A percentile compares a stretch with the other conserved stretches of the same genome.
Conservation (phyloP, 2,797 vertebrate genomes). For the Acanthurus leucopareius region DNA sequence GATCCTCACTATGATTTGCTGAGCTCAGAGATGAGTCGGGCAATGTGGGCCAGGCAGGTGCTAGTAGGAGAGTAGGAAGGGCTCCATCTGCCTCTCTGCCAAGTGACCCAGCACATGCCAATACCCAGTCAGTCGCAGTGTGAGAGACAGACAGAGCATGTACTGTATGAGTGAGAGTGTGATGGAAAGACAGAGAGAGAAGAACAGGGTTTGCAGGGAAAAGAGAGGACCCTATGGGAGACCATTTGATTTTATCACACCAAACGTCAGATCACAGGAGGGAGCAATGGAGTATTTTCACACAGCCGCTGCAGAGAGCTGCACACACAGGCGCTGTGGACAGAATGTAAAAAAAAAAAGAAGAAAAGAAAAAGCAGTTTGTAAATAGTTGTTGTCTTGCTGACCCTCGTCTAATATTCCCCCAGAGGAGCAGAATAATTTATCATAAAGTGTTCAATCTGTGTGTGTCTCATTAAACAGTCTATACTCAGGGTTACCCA, state of each 20-base stretch:
- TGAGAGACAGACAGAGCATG: slow-evolving; percentile 46
- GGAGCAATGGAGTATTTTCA: slow-evolving; percentile 13
- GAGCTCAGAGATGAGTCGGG: slow-evolving; percentile 64
- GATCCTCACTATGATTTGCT: slow-evolving; percentile 66
- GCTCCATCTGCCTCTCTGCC: slow-evolving; percentile 64
- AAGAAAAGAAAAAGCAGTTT: slow-evolving; percentile 11
- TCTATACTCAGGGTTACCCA: slow-evolving; percentile 38
- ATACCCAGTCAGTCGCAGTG: slow-evolving; percentile 42
- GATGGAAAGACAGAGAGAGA: slow-evolving; percentile 11
- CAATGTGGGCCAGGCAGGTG: slow-evolving; percentile 76
- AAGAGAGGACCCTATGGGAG: slow-evolving; percentile 26
- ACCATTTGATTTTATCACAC: slow-evolving; percentile 46
- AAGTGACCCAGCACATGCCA: slow-evolving; percentile 69
- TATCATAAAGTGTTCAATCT: slow-evolving; percentile 52
- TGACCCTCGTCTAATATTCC: slow-evolving; percentile 58
- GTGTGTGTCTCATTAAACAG: slow-evolving; percentile 43
- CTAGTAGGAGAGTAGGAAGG: slow-evolving; percentile 43
- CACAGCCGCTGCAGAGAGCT: slow-evolving; percentile 28
- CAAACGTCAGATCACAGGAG: slow-evolving; percentile 27
- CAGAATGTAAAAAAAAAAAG: slow-evolving; percentile 25
- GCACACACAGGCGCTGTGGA: slow-evolving; percentile 19
- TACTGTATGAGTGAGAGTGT: slow-evolving; percentile 23
- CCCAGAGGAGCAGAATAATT: slow-evolving; percentile 54
- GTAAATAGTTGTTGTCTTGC: slow-evolving; percentile 59
- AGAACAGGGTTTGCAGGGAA: slow-evolving; percentile 3